Conservation (phyloP, 1,140 invertebrate genomes). For the Euwallacea fornicatus region DNA sequence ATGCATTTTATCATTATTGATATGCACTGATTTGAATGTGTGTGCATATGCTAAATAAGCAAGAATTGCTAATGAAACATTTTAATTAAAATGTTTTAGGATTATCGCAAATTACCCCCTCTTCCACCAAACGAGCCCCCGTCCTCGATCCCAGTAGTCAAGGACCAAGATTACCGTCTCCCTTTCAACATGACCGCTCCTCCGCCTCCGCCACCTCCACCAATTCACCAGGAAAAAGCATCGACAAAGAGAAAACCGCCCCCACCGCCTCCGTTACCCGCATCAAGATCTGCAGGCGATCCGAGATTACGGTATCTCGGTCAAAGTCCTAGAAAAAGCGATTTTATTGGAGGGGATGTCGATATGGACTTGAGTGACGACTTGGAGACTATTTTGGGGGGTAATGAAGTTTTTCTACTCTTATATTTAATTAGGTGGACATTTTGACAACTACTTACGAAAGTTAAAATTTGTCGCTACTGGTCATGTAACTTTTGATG, state of each 20-base stretch:
- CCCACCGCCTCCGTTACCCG: constrained; percentile 22
- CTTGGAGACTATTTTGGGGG: constrained; percentile 40
- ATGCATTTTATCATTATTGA: too few relatives aligned
- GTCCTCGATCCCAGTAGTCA: constrained; percentile 1
- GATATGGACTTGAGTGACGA: constrained; percentile 77
- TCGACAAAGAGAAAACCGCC: constrained; percentile 5
- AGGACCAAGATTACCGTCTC: constrained; percentile 49
- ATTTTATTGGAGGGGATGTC: constrained; percentile 62
- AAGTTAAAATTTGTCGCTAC: background rate
- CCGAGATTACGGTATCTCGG: background rate
- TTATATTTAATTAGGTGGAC: background rate
- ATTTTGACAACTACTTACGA: background rate
- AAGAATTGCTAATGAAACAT: background rate
- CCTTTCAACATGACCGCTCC: constrained; percentile 45
- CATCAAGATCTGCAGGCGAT: constrained; percentile 3
- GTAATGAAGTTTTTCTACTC: too few relatives aligned
- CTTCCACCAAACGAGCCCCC: background rate
- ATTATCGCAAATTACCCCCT: constrained; percentile 4
- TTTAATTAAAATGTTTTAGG: constrained; percentile 7
- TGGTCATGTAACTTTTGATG: too few relatives aligned
- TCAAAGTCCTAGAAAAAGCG: constrained; percentile 9
- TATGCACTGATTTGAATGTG: too few relatives aligned
- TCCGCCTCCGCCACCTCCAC: constrained; percentile 48
- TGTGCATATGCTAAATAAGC: too few relatives aligned
- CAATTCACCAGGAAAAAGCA: constrained; percentile 39